These are phyloP conservation scores for Macropus fuliginosus DNA, from an alignment of 2,797 vertebrate species.

Conservation along the genomic window DNA sequence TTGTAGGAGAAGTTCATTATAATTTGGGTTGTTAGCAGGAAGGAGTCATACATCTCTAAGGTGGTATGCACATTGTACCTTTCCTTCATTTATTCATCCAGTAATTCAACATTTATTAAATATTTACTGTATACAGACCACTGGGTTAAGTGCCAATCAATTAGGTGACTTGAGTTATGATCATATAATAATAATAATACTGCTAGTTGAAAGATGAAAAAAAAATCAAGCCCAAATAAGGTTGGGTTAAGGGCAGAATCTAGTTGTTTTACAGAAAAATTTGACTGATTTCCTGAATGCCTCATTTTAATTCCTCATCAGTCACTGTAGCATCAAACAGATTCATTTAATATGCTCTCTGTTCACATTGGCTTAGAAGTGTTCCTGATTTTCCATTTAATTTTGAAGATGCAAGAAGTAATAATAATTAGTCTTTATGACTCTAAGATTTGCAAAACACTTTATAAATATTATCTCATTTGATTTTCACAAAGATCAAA, in stretches of 20 bases:
- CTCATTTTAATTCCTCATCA: neutral
- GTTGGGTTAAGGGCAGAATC: neutral
- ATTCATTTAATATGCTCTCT: neutral
- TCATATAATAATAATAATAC: neutral
- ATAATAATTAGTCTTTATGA: neutral
- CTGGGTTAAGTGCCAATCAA: neutral
- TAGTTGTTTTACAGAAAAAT: neutral
- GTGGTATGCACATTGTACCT: neutral
- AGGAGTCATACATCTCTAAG: neutral
- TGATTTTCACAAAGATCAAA: neutral
- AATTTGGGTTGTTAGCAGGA: conserved; percentile 6
- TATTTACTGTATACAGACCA: neutral
- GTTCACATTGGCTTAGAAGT: neutral
- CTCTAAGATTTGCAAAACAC: neutral
- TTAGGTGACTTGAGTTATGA: neutral
- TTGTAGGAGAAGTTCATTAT: neutral
- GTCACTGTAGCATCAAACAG: neutral
- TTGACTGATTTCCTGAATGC: neutral
- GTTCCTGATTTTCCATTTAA: neutral
- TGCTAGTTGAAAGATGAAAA: neutral
- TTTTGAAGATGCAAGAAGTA: neutral
- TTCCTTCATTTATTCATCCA: neutral
- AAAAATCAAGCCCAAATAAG: neutral
- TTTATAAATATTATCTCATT: neutral
- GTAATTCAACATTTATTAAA: neutral